Percentiles rank a stretch among this genome's conserved stretches.
These are phyloP conservation scores for Heterohyrax brucei DNA, from an alignment of 2,797 vertebrate species.

Conservation along the genomic window DNA sequence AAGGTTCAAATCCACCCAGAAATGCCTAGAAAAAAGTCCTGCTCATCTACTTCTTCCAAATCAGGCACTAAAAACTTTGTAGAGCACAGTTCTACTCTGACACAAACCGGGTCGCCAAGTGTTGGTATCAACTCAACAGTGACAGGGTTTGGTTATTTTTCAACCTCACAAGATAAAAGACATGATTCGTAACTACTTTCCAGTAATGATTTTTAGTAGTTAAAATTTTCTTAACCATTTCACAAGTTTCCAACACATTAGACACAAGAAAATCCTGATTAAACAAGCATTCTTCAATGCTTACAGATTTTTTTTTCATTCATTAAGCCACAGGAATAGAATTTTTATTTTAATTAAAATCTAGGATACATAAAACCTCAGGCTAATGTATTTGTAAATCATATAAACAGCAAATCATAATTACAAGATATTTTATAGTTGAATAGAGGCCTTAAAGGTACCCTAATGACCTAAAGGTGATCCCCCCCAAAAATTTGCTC, in stretches of 20 bases:
- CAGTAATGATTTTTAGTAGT: neutral
- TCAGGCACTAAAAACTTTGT: neutral
- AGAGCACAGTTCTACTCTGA: neutral
- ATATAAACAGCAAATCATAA: slow-evolving; percentile 42
- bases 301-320: neutral
- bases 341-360: slow-evolving; percentile 48
- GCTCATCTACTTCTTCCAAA: neutral
- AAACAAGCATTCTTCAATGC: neutral
- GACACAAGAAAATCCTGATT: neutral
- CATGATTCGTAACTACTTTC: neutral
- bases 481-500: too few species aligned
- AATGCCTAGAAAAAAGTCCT: neutral
- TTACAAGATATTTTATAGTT: neutral
- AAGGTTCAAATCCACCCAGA: neutral
- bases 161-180: neutral
- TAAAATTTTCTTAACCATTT: slow-evolving; percentile 42
- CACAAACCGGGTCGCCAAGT: neutral
- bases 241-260: neutral
- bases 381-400: neutral
- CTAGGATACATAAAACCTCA: slow-evolving; percentile 3
- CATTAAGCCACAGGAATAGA: neutral
- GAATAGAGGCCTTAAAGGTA: neutral
- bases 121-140: neutral
- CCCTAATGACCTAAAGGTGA: neutral
- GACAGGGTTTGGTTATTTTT: too few species aligned